phyloP scores from a whole-genome alignment of 2,888 invertebrate species.

The Apodemia duryi region DNA sequence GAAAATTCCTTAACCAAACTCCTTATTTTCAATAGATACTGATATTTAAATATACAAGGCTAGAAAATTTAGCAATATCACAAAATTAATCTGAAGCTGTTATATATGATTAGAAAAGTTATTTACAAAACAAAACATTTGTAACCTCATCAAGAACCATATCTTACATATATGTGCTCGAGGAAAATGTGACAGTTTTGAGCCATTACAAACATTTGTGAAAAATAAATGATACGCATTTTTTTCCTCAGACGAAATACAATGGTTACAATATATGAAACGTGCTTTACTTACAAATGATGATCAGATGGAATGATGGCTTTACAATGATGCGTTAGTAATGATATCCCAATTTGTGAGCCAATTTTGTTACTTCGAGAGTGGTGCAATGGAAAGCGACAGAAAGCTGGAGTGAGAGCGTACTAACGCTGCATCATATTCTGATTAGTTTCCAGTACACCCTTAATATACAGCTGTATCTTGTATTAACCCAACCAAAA shows the following conservation, averaged over 20 bases:
- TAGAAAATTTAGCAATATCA: constrained; percentile 13
- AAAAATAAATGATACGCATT: constrained; percentile 18
- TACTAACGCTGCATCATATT: constrained; percentile 48
- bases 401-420: constrained; percentile 65
- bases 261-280: constrained; percentile 46
- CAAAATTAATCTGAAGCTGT: constrained; percentile 8
- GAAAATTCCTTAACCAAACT: constrained; percentile 7
- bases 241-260: constrained; percentile 40
- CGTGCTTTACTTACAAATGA: constrained; percentile 75
- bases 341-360: constrained; percentile 75
- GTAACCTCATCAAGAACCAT: constrained; percentile 1
- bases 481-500: constrained; percentile 80
- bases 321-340: constrained; percentile 78
- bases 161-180: constrained; percentile 10
- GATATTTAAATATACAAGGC: constrained; percentile 1
- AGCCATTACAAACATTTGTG: constrained; percentile 7
- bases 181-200: constrained; percentile 24
- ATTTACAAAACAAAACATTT: constrained; percentile 21
- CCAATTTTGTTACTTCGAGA: constrained; percentile 74
- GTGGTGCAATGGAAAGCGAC: constrained; percentile 78
- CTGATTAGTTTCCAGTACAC: constrained; percentile 78
- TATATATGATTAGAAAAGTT: constrained; percentile 11
- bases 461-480: constrained; percentile 76
- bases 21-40: constrained; percentile 1
- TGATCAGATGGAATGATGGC: constrained; percentile 69